Evolutionary conservation across 2,888 invertebrate species (phyloP), one percentile per base, ranked within the genome.

Genomic region (Heliothis peltigera): DNA sequence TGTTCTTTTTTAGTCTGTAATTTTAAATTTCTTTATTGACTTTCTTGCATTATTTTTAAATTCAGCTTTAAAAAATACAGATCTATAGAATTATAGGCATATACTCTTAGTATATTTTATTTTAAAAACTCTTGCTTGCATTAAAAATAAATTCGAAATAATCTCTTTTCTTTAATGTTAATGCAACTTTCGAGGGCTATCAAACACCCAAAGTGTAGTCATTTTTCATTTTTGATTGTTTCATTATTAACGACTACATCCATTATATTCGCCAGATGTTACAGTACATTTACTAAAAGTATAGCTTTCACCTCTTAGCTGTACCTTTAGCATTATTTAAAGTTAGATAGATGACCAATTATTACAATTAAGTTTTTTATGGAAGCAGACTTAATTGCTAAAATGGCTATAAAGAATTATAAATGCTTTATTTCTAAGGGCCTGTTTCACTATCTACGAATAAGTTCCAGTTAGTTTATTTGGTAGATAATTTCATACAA

Each of bases 221-320:
- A 55, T 77, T 68, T 72, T 69, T 79, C 75, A 73, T 76, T 78
- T 75, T 58, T 70, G 74, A 79, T 81, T 74, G 58, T 39, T 70
- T 62, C 52, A 66, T 83, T 75, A 75, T 60, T 49, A 69, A 67
- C 59, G 54, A 51, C 49, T 63, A 75, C 56, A 44, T 55, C 58
- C 67, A 64, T 70, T 72, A 57, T 49, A 47, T 64, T 39, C 22
- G 67, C 83, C 81, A 81, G 81, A 75, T 79, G 83, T 54, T 65
- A 6, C 66, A 48, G 65, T 80, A 70, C 68, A 18, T 65, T 70
- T 59, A 5, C 15, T 53, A 59, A 69, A 70, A 74, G 47, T 44
- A 66, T 74, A n/a, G 39, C 66, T 65, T 48, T 58, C 18, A 77
- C 70, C 58, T 69, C 67, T 64, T 57, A 32, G 21, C 10, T 18